Percentiles rank a stretch among this genome's conserved stretches.
Conservation (phyloP, 2,888 invertebrate species). For the Anthrax anthrax region DNA sequence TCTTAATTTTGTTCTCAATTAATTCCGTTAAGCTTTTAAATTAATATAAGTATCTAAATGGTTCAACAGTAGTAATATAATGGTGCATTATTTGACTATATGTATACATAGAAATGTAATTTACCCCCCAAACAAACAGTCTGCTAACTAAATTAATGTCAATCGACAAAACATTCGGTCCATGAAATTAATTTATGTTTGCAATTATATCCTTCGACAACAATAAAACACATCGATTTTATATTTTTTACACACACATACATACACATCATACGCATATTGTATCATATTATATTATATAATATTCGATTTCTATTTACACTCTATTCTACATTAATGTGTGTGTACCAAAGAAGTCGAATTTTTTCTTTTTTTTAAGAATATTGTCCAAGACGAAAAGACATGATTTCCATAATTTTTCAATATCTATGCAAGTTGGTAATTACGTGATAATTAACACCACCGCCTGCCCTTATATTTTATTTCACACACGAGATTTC, state of each 20-base stretch:
- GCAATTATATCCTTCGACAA: conserved; percentile 34
- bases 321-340: too few relatives aligned
- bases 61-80: too few relatives aligned
- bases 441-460: conserved; percentile 34
- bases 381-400: conserved; percentile 14
- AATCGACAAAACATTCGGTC: conserved; percentile 21
- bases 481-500: too few relatives aligned
- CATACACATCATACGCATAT: too few relatives aligned
- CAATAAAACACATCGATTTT: conserved; percentile 35
- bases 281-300: too few relatives aligned
- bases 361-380: too few relatives aligned
- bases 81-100: not conserved
- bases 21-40: conserved; percentile 1
- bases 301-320: too few relatives aligned
- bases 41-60: too few relatives aligned
- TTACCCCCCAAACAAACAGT: conserved; percentile 13
- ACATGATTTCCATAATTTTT: conserved; percentile 36
- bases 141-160: conserved; percentile 16
- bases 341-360: too few relatives aligned
- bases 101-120: not conserved
- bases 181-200: conserved; percentile 36
- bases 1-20: conserved; percentile 6
- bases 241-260: too few relatives aligned
- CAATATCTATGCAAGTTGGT: conserved; percentile 34
- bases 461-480: conserved; percentile 15